Conservation (phyloP, 2,797 vertebrate genomes). For the Echiichthys vipera region DNA sequence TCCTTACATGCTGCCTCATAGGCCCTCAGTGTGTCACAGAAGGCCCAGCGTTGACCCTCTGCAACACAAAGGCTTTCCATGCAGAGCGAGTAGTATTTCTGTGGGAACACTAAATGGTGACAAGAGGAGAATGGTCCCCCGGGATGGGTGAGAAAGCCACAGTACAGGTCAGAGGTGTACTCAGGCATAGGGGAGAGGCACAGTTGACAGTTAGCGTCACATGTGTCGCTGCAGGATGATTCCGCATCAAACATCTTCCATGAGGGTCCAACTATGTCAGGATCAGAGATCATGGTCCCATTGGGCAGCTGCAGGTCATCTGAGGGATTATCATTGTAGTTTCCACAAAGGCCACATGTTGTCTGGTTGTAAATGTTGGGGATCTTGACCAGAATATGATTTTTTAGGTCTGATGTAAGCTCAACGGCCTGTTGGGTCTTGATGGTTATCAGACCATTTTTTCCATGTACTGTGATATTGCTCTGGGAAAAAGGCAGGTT, state of each 20-base stretch:
- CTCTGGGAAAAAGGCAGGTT: conserved; percentile 52
- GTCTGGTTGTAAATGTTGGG: conserved; percentile 15
- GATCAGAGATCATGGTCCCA: conserved; percentile 13
- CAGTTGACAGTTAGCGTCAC: conserved; percentile 14
- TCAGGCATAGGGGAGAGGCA: neutral
- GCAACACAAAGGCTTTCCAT: conserved; percentile 45
- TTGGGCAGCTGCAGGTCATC: conserved; percentile 49
- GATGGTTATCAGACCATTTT: conserved; percentile 26
- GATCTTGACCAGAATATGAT: conserved; percentile 33
- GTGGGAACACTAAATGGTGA: conserved; percentile 24
- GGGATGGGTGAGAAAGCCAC: conserved; percentile 51
- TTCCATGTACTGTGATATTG: conserved; percentile 37
- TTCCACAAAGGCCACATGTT: conserved; percentile 50
- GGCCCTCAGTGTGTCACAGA: conserved; percentile 43
- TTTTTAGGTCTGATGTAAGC: conserved; percentile 40
- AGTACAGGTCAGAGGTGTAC: conserved; percentile 40
- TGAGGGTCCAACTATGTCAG: conserved; percentile 7
- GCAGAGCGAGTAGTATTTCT: conserved; percentile 43
- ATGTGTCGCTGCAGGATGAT: conserved; percentile 38
- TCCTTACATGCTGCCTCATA: conserved; percentile 54
- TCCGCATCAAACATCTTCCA: conserved; percentile 26
- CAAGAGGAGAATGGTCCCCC: conserved; percentile 42
- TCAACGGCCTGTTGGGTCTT: conserved; percentile 19
- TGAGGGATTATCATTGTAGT: conserved; percentile 36
- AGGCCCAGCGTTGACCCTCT: neutral